Evolutionary conservation across 2,113 vertebrate genomes (phyloP).

Genomic region (Percopsis transmontana): DNA sequence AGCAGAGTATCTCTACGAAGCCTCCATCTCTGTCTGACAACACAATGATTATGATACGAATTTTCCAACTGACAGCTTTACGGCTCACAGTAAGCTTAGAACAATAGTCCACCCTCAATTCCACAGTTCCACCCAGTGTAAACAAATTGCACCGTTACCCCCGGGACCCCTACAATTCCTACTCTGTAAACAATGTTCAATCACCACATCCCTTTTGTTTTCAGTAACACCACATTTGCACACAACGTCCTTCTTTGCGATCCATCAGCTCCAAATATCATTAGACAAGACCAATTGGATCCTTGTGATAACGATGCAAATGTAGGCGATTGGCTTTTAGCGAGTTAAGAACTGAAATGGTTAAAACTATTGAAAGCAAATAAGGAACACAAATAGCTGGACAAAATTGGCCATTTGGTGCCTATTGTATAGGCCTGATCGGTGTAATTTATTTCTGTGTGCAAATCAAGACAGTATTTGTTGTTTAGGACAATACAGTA

Average conservation of each 20-base stretch:
- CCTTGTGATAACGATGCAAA: constrained; percentile 26
- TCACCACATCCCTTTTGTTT: not conserved
- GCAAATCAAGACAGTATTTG: too few species aligned
- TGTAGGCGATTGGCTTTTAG: not conserved
- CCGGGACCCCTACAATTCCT: constrained; percentile 1
- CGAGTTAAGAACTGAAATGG: constrained; percentile 12
- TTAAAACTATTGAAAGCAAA: constrained; percentile 3
- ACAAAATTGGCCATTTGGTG: constrained; percentile 4
- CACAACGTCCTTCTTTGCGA: not conserved
- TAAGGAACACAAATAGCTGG: constrained; percentile 7
- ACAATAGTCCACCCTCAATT: not conserved
- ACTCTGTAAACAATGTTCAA: not conserved
- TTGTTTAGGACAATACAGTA: too few species aligned
- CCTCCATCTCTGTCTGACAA: not conserved
- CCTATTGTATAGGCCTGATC: too few species aligned
- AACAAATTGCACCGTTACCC: not conserved
- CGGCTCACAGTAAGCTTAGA: constrained; percentile 13
- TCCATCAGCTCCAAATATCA: constrained; percentile 10
- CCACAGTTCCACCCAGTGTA: not conserved
- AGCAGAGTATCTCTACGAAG: constrained; percentile 19
- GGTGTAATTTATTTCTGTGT: too few species aligned
- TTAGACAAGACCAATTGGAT: constrained; percentile 24
- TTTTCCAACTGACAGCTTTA: constrained; percentile 46
- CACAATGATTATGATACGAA: constrained; percentile 35
- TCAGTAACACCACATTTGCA: not conserved